Conservation (phyloP, 2,888 invertebrate species). For the Neocrepidodera transversa region DNA sequence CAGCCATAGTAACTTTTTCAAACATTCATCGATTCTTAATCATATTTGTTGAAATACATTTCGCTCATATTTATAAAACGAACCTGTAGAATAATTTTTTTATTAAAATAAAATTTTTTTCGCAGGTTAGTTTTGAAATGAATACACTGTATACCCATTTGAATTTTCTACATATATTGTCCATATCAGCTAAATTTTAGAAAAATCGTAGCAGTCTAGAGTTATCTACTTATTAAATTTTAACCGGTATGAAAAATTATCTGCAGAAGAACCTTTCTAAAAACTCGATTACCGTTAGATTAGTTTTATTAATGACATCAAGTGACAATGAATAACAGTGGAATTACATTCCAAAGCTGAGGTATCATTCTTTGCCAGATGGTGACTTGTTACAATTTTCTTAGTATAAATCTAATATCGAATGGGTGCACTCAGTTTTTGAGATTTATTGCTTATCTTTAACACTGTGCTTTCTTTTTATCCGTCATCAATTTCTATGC, state of each 20-base stretch:
- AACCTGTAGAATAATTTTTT: too few species aligned
- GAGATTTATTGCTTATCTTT: constrained; percentile 4
- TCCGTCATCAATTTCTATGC: constrained; percentile 6
- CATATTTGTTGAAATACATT: too few species aligned
- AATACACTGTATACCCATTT: too few species aligned
- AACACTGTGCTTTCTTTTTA: constrained; percentile 14
- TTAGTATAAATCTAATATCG: constrained; percentile 4
- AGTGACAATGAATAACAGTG: constrained; percentile 9
- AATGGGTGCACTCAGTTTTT: constrained; percentile 3
- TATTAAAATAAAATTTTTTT: too few species aligned
- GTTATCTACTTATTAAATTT: too few species aligned
- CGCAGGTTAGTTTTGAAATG: too few species aligned
- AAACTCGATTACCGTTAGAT: constrained; percentile 3
- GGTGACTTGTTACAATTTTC: constrained; percentile 6
- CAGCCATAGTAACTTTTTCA: too few species aligned
- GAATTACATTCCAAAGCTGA: constrained; percentile 7
- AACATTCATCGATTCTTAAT: too few species aligned
- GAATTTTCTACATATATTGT: too few species aligned
- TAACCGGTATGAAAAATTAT: background rate
- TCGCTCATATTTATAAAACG: too few species aligned
- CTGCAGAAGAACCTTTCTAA: background rate
- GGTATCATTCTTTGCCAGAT: constrained; percentile 6
- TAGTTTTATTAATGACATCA: constrained; percentile 1
- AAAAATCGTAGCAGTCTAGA: too few species aligned
- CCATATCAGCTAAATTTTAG: too few species aligned